Evolutionary conservation across 2,888 invertebrate species (phyloP), one percentile per base, ranked within the genome.

Genomic region (Kuschelorhynchus macadamiae): DNA sequence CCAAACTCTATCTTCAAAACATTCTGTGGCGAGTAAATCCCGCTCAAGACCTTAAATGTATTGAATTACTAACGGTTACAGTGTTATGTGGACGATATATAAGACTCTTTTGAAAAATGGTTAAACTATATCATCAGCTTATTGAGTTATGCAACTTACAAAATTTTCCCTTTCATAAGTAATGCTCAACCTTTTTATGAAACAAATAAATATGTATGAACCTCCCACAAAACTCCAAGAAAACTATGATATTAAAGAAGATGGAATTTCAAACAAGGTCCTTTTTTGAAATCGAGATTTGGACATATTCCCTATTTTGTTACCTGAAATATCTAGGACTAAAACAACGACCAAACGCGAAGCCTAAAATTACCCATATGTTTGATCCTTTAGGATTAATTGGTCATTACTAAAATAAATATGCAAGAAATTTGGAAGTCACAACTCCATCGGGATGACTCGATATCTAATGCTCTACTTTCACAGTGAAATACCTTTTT

Each of bases 21-120:
- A 21, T 3, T n/a, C 2, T 50, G 33, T 42, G 61, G 32, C 1
- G 4, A 16, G n/a, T 17, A 36, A n/a, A 33, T 46, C 5, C 30
- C 25, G 16, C 20, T 60, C 1, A 69, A 36, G 36, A 16, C 1
- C 12, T 72, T 8, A 33, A 71, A 21, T 67, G 63, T 36, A 52
- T 72, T 11, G 59, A 70, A 49, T 44, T 72, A 7, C 8, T 14
- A 25, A 72, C 71, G 1, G 65, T 73, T 0, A 71, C 70, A 47
- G 16, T 46, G 30, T 36, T 59, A 60, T 36, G 49, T 60, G 18
- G 60, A 60, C 49, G 49, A 60, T 47, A 49, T 60, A 11, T n/a
- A 53, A 20, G 9, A 7, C 32, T 44, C 32, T n/a, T n/a, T n/a
- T n/a, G n/a, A 9, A 14, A 18, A 57, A 64, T 0, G 33, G n/a